phyloP scores from a whole-genome alignment of 2,113 vertebrate species.

The Phrynosoma blainvillii region DNA sequence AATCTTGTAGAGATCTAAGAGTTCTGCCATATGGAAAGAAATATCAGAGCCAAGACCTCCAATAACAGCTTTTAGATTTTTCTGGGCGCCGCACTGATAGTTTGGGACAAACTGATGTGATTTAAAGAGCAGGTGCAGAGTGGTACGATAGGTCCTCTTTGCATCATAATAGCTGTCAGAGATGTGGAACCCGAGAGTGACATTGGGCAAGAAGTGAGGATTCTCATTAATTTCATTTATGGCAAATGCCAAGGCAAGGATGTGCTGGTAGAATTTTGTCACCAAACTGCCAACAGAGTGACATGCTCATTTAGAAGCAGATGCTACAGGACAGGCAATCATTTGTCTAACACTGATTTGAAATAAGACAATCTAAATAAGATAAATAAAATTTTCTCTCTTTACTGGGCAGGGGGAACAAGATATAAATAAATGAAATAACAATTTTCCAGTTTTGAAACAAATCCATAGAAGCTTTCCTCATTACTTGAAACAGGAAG shows the following conservation, averaged over 20 bases:
- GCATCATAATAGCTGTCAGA: background rate
- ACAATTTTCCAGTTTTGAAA: background rate
- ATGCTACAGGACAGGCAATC: background rate
- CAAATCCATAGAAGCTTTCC: background rate
- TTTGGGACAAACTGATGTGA: background rate
- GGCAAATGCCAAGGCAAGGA: background rate
- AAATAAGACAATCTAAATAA: background rate
- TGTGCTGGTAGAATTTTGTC: background rate
- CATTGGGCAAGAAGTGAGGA: background rate
- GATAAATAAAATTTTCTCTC: too few relatives aligned
- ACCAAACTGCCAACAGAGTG: background rate
- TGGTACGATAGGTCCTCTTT: background rate
- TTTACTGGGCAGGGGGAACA: too few relatives aligned
- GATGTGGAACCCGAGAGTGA: background rate
- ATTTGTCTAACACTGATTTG: background rate
- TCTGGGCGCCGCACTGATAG: background rate
- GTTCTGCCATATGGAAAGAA: background rate
- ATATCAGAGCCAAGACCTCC: background rate
- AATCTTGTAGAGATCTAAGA: background rate
- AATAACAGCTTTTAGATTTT: background rate
- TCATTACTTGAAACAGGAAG: background rate
- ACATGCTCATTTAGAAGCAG: background rate
- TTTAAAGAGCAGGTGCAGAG: background rate
- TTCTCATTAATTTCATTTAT: background rate
- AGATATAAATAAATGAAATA: too few relatives aligned